phyloP scores from a whole-genome alignment of 2,113 vertebrate species.

The Mus spicilegus region DNA sequence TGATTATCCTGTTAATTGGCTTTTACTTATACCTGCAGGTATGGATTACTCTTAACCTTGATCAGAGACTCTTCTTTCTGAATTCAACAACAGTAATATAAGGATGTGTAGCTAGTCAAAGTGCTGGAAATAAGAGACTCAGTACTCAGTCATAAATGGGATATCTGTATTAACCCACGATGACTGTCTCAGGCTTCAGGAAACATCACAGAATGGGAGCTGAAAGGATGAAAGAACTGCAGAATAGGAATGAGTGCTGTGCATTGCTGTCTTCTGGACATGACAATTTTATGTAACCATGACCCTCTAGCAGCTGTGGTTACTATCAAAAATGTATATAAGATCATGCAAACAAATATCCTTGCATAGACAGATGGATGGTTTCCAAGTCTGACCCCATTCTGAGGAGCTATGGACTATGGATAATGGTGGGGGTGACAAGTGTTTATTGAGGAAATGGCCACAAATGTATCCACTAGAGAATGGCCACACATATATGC shows the following conservation, averaged over 20 bases:
- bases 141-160: too few relatives aligned
- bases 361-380: not conserved
- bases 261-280: not conserved
- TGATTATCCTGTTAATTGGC: not conserved
- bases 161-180: not conserved
- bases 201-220: not conserved
- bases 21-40: not conserved
- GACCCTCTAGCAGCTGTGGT: not conserved
- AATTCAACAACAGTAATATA: not conserved
- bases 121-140: not conserved
- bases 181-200: not conserved
- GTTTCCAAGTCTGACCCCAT: too few relatives aligned
- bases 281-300: not conserved
- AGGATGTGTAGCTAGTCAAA: not conserved
- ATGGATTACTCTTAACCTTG: not conserved
- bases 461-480: not conserved
- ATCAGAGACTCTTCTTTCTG: not conserved
- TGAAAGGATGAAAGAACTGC: not conserved
- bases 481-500: not conserved
- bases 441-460: not conserved
- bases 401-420: not conserved
- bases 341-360: not conserved
- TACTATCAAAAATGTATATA: not conserved
- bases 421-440: accelerated
- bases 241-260: not conserved